Evolutionary conservation across 2,797 vertebrate species (phyloP), one percentile per base, ranked within the genome.

Genomic region (Lateolabrax maculatus): DNA sequence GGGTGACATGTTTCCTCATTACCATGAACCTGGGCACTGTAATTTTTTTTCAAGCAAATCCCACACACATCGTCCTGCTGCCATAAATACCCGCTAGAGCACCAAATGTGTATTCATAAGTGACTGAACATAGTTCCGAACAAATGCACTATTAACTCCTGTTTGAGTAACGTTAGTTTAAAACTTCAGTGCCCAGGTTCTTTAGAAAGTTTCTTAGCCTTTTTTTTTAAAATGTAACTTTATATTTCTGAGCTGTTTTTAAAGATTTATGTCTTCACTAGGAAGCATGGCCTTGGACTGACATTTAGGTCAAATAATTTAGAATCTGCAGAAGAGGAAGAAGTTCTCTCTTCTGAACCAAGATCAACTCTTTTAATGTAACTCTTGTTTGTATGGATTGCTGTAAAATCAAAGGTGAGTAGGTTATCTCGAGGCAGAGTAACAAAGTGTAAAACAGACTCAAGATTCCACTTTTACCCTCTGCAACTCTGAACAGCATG

Each of bases 361-460:
- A 34, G 46, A 62, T 69, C 5, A 60, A 64, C 48, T 60, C n/a
- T 55, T 23, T 79, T 52, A 37, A 66, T 65, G 23, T 13, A 44
- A 43, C 6, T 18, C 18, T 41, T 61, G 51, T 57, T 41, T 4
- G 58, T 34, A 65, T 49, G 7, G 25, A 55, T 41, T 68, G 52
- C 80, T 46, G 66, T 27, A 48, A 83, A 75, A 74, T 36, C 49
- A 61, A 44, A 77, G 60, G 48, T 74, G 65, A 79, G 75, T 16
- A 4, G 44, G 79, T 82, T 72, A 76, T 72, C 51, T 72, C 7
- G 1, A 82, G 49, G 37, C 43, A 79, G 25, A 58, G 27, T 48
- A 76, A 65, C 69, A 77, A 77, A 80, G 39, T 51, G 31, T 53
- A 64, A 79, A 81, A 74, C 39, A 77, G 66, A 62, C 43, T 72